Percentiles rank a stretch among this genome's conserved stretches.
phyloP scores from a whole-genome alignment of 2,113 vertebrate species.

The Heterotis niloticus region DNA sequence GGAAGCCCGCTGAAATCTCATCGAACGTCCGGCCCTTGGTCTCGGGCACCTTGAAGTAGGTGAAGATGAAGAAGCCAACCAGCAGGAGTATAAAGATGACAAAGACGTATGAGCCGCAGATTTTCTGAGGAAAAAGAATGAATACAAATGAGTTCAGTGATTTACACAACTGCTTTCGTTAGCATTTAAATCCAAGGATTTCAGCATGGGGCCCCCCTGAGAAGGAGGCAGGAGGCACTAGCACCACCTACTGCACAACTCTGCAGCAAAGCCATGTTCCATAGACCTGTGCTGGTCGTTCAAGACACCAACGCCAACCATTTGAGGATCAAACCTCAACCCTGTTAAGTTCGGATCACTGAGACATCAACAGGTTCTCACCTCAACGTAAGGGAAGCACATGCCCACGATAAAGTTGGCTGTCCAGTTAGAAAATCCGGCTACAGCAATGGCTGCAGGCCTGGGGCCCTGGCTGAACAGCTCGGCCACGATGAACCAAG shows the following conservation, averaged over 20 bases:
- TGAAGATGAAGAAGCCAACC: slow-evolving; percentile 91
- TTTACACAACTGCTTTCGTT: too few relatives aligned
- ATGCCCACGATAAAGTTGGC: slow-evolving; percentile 96
- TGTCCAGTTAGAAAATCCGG: slow-evolving; percentile 95
- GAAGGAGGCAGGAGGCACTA: too few relatives aligned
- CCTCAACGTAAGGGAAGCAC: slow-evolving; percentile 88
- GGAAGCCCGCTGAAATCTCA: slow-evolving; percentile 86
- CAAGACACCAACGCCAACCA: too few relatives aligned
- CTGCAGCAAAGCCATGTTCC: too few relatives aligned
- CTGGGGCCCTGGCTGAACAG: slow-evolving; percentile 95
- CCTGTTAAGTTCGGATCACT: not conserved
- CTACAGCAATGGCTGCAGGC: slow-evolving; percentile 83
- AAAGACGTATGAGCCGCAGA: slow-evolving; percentile 86
- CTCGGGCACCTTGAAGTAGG: slow-evolving; percentile 97
- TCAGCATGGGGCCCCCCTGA: too few relatives aligned
- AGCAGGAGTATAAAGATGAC: slow-evolving; percentile 90
- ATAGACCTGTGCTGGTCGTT: too few relatives aligned
- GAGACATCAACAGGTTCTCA: slow-evolving; percentile 59
- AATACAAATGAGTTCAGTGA: too few relatives aligned
- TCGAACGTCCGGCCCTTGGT: slow-evolving; percentile 95
- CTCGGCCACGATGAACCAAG: slow-evolving; percentile 96
- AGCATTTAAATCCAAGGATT: too few relatives aligned
- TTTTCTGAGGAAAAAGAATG: slow-evolving; percentile 61
- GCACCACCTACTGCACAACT: too few relatives aligned
- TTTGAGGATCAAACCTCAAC: not conserved